A percentile compares a stretch with the other conserved stretches of the same genome.
Conservation (phyloP, 2,888 invertebrate genomes). For the Drosophila anomalata region DNA sequence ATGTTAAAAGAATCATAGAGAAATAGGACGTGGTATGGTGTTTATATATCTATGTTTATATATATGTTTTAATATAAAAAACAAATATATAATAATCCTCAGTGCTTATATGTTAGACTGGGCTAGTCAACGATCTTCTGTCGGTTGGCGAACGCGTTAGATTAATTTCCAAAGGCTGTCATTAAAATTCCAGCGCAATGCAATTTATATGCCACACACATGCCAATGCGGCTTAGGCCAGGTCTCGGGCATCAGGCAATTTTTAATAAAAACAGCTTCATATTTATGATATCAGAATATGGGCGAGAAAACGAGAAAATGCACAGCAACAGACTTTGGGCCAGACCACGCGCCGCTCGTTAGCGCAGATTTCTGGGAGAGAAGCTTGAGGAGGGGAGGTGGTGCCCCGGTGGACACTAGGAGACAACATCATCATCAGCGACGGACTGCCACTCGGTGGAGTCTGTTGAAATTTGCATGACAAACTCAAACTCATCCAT, state of each 20-base stretch:
- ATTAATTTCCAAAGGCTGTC: slow-evolving; percentile 80
- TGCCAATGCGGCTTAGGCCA: slow-evolving; percentile 57
- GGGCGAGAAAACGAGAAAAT: slow-evolving; percentile 36
- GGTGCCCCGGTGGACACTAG: slow-evolving; percentile 12
- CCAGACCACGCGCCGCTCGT: slow-evolving; percentile 76
- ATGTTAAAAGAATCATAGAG: background rate
- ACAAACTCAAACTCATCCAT: slow-evolving; percentile 80
- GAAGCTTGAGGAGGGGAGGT: background rate
- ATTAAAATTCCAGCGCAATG: slow-evolving; percentile 77
- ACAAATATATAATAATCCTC: background rate
- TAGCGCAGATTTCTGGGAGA: slow-evolving; percentile 41
- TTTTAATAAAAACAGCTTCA: slow-evolving; percentile 79
- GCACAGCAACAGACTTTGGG: slow-evolving; percentile 13
- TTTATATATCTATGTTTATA: too few relatives aligned
- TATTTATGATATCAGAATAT: slow-evolving; percentile 78
- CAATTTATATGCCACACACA: slow-evolving; percentile 79
- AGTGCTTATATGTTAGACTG: slow-evolving; percentile 33
- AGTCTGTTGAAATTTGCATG: slow-evolving; percentile 77
- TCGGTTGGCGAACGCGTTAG: slow-evolving; percentile 64
- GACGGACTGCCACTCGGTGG: slow-evolving; percentile 14
- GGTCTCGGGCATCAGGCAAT: slow-evolving; percentile 55
- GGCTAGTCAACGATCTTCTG: slow-evolving; percentile 52
- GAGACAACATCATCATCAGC: slow-evolving; percentile 51
- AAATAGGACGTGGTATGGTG: too few relatives aligned
- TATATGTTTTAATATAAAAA: too few relatives aligned